phyloP scores from a whole-genome alignment of 2,797 vertebrate genomes.

The Aselliscus stoliczkanus region DNA sequence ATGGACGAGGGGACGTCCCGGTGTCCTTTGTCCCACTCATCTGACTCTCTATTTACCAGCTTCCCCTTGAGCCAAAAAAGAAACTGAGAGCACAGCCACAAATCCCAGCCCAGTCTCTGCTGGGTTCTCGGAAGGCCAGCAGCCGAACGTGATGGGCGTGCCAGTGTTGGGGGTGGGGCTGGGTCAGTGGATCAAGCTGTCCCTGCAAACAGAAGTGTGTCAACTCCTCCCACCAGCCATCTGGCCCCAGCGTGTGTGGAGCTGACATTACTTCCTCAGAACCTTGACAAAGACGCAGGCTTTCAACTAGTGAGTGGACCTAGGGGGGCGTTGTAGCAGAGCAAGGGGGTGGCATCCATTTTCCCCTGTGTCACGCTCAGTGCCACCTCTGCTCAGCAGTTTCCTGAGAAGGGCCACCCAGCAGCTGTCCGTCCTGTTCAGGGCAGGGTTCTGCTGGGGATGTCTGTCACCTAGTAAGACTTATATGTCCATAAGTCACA shows the following conservation, averaged over 20 bases:
- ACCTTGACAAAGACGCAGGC: background rate
- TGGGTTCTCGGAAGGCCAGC: background rate
- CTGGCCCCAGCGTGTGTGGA: background rate
- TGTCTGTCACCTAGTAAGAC: no score
- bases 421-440: no score
- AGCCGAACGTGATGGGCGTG: background rate
- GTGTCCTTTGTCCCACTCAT: background rate
- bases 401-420: background rate
- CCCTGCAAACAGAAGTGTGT: background rate
- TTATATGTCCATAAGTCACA: background rate
- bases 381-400: background rate
- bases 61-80: conserved; percentile 31
- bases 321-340: background rate
- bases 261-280: background rate
- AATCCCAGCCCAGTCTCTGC: background rate
- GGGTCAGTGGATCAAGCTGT: background rate
- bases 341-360: background rate
- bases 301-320: background rate
- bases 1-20: background rate
- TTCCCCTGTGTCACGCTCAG: no score
- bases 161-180: background rate
- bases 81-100: conserved; percentile 41
- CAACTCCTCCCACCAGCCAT: background rate
- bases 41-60: conserved; percentile 23
- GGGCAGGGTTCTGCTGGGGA: no score